These are phyloP conservation scores for Ferdinandea cuprea DNA, from an alignment of 2,888 invertebrate species.

Conservation along the genomic window DNA sequence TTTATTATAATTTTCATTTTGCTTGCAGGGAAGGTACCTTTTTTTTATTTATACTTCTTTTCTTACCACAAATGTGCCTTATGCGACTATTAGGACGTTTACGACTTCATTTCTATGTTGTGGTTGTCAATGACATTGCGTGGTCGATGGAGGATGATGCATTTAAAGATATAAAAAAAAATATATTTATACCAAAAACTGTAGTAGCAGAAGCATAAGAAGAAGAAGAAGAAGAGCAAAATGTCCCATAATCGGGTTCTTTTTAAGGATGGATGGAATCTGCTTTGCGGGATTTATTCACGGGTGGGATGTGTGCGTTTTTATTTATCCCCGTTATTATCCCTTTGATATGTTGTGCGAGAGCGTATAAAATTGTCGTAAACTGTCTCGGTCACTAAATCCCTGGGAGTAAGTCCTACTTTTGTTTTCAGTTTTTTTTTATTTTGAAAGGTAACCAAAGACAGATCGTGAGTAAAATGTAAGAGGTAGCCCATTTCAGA, in stretches of 20 bases:
- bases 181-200: conserved; percentile 37
- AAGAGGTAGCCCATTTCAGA: conserved; percentile 34
- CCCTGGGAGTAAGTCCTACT: conserved; percentile 50
- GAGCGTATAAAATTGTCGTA: conserved; percentile 73
- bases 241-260: conserved; percentile 62
- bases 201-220: conserved; percentile 25
- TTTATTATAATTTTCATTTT: conserved; percentile 73
- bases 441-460: conserved; percentile 43
- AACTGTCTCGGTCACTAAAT: conserved; percentile 72
- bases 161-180: conserved; percentile 70
- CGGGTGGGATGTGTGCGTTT: conserved; percentile 62
- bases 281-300: conserved; percentile 58
- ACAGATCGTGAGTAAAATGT: conserved; percentile 23
- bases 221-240: conserved; percentile 43
- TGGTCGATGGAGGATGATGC: conserved; percentile 72
- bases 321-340: conserved; percentile 69
- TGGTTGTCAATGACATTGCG: conserved; percentile 71
- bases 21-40: conserved; percentile 57
- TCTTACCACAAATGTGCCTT: conserved; percentile 68
- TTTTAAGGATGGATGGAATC: conserved; percentile 61
- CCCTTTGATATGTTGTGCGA: conserved; percentile 71
- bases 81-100: conserved; percentile 68
- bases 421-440: conserved; percentile 43
- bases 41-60: conserved; percentile 65
- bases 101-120: conserved; percentile 72